phyloP scores from a whole-genome alignment of 2,797 vertebrate genomes.

The Buphagus erythrorhynchus region DNA sequence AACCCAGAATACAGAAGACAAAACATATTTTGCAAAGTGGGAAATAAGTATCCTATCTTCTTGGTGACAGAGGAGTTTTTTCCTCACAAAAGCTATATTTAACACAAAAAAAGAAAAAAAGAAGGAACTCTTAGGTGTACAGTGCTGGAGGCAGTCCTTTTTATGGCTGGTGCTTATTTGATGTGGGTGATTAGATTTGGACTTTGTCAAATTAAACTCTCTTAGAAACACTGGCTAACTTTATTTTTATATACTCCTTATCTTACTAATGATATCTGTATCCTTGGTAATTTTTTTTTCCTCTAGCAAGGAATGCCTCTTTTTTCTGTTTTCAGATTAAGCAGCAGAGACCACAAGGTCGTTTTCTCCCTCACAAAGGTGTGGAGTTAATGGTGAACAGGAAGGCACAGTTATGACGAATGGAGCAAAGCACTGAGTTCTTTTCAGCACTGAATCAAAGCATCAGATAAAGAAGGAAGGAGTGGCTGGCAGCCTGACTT shows the following conservation, averaged over 20 bases:
- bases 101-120: not conserved
- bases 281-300: not conserved
- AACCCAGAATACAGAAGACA: not conserved
- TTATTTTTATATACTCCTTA: conserved; percentile 39
- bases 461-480: conserved; percentile 43
- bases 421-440: not conserved
- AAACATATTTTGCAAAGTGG: not conserved
- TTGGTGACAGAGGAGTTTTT: not conserved
- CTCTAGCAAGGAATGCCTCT: not conserved
- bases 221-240: not conserved
- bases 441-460: conserved; percentile 8
- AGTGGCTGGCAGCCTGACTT: not conserved
- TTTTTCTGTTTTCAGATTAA: conserved; percentile 11
- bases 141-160: not conserved
- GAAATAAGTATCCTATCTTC: not conserved
- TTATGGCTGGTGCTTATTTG: not conserved
- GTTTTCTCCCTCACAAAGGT: not conserved
- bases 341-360: not conserved
- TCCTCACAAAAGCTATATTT: not conserved
- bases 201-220: conserved; percentile 33
- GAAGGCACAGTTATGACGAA: not conserved
- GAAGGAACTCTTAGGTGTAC: not conserved
- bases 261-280: conserved; percentile 17
- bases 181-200: conserved; percentile 10
- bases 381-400: not conserved